Evolutionary conservation across 1,140 invertebrate genomes (phyloP).

Genomic region (Drosophila pandora): DNA sequence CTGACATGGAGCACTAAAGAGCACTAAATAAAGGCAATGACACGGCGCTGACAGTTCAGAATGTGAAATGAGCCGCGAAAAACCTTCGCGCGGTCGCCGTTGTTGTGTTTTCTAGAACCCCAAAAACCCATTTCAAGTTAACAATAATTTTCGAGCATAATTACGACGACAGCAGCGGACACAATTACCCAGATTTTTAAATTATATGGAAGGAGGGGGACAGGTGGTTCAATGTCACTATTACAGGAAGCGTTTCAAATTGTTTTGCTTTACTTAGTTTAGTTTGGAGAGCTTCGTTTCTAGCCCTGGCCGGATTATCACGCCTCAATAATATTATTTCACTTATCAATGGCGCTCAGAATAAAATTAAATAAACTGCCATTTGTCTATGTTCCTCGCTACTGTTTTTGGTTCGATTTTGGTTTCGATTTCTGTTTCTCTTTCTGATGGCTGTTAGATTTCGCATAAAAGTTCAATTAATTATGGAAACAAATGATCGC

Average conservation of each 20-base stretch:
- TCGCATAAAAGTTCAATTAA: slow-evolving; percentile 71
- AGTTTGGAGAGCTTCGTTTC: slow-evolving; percentile 6
- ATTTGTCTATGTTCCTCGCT: slow-evolving; percentile 41
- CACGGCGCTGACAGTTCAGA: slow-evolving; percentile 50
- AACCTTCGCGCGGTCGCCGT: slow-evolving; percentile 46
- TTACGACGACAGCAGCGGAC: slow-evolving; percentile 35
- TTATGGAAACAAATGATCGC: slow-evolving; percentile 56
- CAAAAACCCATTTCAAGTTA: slow-evolving; percentile 48
- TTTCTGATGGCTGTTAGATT: slow-evolving; percentile 35
- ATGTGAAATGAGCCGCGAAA: slow-evolving; percentile 62
- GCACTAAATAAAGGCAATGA: slow-evolving; percentile 38
- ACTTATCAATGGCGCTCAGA: slow-evolving; percentile 48
- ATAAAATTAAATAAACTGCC: slow-evolving; percentile 40
- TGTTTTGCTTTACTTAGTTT: not conserved
- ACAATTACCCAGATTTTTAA: slow-evolving; percentile 75
- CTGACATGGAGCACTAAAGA: slow-evolving; percentile 17
- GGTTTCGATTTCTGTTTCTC: slow-evolving; percentile 2
- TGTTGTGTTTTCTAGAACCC: slow-evolving; percentile 63
- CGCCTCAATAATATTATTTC: slow-evolving; percentile 21
- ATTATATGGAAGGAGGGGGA: slow-evolving; percentile 23
- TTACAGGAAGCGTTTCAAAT: slow-evolving; percentile 61
- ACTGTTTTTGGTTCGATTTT: slow-evolving; percentile 27
- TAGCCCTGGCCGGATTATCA: slow-evolving; percentile 70
- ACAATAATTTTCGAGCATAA: slow-evolving; percentile 64
- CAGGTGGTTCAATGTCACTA: slow-evolving; percentile 60